phyloP scores from a whole-genome alignment of 2,113 vertebrate species.

The Neoarius graeffei region DNA sequence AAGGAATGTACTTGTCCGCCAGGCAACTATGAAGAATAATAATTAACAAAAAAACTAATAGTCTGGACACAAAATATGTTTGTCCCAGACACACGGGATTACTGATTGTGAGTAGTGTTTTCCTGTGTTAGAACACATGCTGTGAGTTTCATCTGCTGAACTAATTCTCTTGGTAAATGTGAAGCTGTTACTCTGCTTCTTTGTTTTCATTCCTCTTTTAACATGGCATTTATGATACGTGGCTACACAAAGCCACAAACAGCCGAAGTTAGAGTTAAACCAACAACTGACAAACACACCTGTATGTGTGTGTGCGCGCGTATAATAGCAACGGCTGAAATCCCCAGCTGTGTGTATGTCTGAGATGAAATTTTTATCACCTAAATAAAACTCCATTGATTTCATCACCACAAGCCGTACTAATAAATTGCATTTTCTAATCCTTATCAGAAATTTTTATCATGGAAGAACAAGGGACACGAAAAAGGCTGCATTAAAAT shows the following conservation, averaged over 20 bases:
- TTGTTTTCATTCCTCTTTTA: slow-evolving; percentile 31
- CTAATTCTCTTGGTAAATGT: slow-evolving; percentile 17
- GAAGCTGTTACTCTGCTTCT: neutral
- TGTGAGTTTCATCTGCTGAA: slow-evolving; percentile 11
- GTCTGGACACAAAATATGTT: neutral
- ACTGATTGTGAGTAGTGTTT: slow-evolving; percentile 15
- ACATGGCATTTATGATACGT: neutral
- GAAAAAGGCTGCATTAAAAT: slow-evolving; percentile 38
- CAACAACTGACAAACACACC: slow-evolving; percentile 42
- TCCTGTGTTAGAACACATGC: slow-evolving; percentile 23
- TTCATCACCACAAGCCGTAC: neutral
- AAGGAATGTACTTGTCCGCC: neutral
- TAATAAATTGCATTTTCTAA: neutral
- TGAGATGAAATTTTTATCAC: neutral
- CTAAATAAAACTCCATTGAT: neutral
- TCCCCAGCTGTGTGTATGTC: slow-evolving; percentile 2
- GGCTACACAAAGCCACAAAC: slow-evolving; percentile 28
- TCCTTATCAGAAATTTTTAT: neutral
- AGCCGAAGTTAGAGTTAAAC: slow-evolving; percentile 22
- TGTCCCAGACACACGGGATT: neutral
- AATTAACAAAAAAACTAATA: neutral
- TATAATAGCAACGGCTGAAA: neutral
- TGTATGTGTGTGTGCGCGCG: neutral
- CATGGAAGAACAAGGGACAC: slow-evolving; percentile 1
- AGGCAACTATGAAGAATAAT: neutral